Evolutionary conservation across 1,140 invertebrate genomes (phyloP).

Genomic region (Leptinotarsa texana): DNA sequence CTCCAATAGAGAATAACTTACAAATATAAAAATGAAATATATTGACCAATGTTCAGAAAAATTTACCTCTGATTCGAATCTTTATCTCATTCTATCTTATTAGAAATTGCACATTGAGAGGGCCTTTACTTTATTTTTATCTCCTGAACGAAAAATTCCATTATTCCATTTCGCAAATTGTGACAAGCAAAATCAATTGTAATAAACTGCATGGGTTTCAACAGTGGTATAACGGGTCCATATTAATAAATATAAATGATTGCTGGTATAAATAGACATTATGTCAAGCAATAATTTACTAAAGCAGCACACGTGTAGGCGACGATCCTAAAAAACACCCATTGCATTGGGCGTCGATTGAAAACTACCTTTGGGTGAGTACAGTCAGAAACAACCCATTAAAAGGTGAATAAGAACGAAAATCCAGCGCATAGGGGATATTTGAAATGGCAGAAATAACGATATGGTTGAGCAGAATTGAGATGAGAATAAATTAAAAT

Average conservation of each 20-base stretch:
- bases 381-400: neutral
- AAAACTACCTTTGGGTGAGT: neutral
- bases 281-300: constrained; percentile 23
- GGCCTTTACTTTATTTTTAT: too few relatives aligned
- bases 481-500: neutral
- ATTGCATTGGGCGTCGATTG: neutral
- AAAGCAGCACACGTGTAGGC: constrained; percentile 17
- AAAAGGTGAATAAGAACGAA: neutral
- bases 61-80: too few relatives aligned
- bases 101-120: too few relatives aligned
- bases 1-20: too few relatives aligned
- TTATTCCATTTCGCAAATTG: too few relatives aligned
- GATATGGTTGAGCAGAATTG: neutral
- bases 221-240: neutral
- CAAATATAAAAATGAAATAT: too few relatives aligned
- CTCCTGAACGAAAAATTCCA: too few relatives aligned
- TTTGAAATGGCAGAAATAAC: neutral
- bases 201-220: neutral
- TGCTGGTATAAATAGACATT: constrained; percentile 26
- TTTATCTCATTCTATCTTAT: too few relatives aligned
- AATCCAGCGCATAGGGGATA: neutral
- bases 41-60: too few relatives aligned
- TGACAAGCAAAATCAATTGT: neutral
- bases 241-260: constrained; percentile 12
- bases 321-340: neutral